Evolutionary conservation across 2,113 vertebrate species (phyloP), one percentile per base, ranked within the genome.

Genomic region (rabbit (Oryctolagus cuniculus)): DNA sequence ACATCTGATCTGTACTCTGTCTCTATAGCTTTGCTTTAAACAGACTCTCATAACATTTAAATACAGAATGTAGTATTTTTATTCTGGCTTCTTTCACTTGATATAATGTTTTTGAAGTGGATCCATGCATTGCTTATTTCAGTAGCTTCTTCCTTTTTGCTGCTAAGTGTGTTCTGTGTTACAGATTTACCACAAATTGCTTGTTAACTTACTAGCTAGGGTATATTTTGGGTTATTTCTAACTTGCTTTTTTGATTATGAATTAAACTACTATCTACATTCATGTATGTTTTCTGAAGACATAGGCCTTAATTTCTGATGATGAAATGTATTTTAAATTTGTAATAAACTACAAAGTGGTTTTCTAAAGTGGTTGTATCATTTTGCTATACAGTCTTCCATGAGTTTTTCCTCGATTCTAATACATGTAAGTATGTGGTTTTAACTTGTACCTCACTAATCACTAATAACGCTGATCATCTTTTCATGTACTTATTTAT

Each of bases 81-180:
- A 51, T 4, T 78, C 13, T 81, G 21, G 5, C 34, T 83, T 63
- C 36, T 83, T 85, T 93, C 15, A n/a, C 61, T 87, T 72, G 75
- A 12, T 55, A 34, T 64, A 73, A 90, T 90, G 63, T 1, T 87
- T 78, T 77, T 66, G 38, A 27, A 2, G 67, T 78, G 58, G 17
- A 69, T 29, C 29, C 10, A 77, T 22, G 10, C 72, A 86, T 72
- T 90, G 24, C 17, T 81, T 91, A 55, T 78, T 93, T 77, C 21
- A 70, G 11, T 93, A 67, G n/a, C 15, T 64, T 87, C 16, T 86
- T 80, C 27, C 31, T 93, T 93, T 93, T 77, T 81, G 90, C 64
- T 78, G 24, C 4, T 72, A 10, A 87, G 6, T 38, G 64, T n/a
- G 75, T 49, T 72, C 16, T 17, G 74, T 87, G 78, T 82, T n/a